Conservation (phyloP, 2,888 invertebrate genomes). For the Macrosoma leucophasiata region DNA sequence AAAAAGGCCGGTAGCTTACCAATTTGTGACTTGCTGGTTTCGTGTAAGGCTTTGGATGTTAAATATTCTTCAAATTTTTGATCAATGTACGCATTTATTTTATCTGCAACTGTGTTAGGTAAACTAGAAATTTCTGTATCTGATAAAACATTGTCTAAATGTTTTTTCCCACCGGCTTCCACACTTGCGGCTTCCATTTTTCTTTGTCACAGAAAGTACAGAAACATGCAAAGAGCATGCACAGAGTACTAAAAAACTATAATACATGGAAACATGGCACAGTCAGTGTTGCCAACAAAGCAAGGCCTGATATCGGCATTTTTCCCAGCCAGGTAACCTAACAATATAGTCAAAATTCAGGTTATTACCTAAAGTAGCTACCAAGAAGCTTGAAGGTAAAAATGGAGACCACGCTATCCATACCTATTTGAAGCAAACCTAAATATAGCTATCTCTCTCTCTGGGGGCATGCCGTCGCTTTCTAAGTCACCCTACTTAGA, state of each 20-base stretch:
- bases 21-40: conserved; percentile 78
- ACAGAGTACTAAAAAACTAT: too few species aligned
- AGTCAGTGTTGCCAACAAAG: too few species aligned
- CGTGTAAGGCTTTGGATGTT: conserved; percentile 83
- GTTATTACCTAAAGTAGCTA: too few species aligned
- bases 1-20: conserved; percentile 63
- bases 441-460: too few species aligned
- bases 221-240: conserved; percentile 14
- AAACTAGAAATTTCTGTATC: conserved; percentile 52
- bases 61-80: conserved; percentile 82
- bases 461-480: too few species aligned
- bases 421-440: too few species aligned
- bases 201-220: conserved; percentile 38
- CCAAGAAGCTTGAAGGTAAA: too few species aligned
- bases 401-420: too few species aligned
- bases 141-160: conserved; percentile 62
- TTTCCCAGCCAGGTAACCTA: too few species aligned
- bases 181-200: conserved; percentile 63
- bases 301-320: too few species aligned
- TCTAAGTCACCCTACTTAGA: too few species aligned
- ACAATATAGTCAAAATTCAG: too few species aligned
- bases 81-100: conserved; percentile 75
- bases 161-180: conserved; percentile 63
- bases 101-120: conserved; percentile 57
- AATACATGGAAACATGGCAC: conserved; percentile 6